These are phyloP conservation scores for Rhodophaea formosa DNA, from an alignment of 2,888 invertebrate genomes.

Conservation along the genomic window DNA sequence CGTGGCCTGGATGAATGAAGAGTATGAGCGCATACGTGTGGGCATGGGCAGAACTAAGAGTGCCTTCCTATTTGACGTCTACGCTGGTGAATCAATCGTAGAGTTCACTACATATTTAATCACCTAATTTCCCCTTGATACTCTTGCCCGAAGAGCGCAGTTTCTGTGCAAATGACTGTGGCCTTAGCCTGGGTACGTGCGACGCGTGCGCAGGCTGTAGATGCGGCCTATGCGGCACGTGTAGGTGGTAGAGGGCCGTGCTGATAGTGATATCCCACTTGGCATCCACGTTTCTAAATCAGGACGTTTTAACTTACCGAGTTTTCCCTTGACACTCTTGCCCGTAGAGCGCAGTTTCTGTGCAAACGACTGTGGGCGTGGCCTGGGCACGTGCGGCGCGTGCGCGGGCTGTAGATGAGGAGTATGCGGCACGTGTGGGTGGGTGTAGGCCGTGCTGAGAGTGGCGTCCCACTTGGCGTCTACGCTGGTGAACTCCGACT, in stretches of 20 bases:
- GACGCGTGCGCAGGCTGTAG: constrained; percentile 33
- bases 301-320: constrained; percentile 50
- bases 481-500: constrained; percentile 49
- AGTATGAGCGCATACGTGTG: no score
- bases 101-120: no score
- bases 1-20: no score
- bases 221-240: constrained; percentile 28
- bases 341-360: constrained; percentile 92
- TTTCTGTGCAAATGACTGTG: constrained; percentile 94
- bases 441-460: constrained; percentile 34
- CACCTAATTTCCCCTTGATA: constrained; percentile 85
- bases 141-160: constrained; percentile 91
- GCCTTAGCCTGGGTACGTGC: constrained; percentile 66
- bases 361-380: constrained; percentile 91
- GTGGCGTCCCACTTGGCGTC: constrained; percentile 52
- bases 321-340: constrained; percentile 88
- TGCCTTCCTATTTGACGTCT: background rate
- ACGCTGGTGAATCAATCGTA: background rate
- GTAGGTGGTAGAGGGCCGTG: constrained; percentile 6
- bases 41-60: background rate
- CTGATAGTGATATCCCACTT: background rate
- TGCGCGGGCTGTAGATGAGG: constrained; percentile 34
- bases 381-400: constrained; percentile 33
- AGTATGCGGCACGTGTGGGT: constrained; percentile 29
- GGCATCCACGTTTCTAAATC: background rate